Evolutionary conservation across 2,113 vertebrate genomes (phyloP).

Genomic region (Dryoscopus gambensis): DNA sequence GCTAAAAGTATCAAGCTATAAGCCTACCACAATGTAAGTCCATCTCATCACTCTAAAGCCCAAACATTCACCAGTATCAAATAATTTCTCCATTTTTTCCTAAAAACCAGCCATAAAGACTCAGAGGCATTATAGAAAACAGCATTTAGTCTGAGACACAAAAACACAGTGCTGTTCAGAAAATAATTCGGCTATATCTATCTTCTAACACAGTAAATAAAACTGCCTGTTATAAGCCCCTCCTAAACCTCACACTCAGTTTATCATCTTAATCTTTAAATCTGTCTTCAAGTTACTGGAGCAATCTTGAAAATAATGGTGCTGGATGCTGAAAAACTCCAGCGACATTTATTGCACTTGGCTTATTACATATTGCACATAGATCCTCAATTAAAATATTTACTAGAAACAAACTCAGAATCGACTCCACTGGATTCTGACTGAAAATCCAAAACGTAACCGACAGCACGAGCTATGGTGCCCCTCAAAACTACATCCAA

Average conservation of each 20-base stretch:
- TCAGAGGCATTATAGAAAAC: not conserved
- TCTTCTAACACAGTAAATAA: not conserved
- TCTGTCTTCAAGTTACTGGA: not conserved
- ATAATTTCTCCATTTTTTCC: not conserved
- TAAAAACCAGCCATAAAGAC: not conserved
- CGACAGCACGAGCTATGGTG: accelerated
- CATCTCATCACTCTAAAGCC: not conserved
- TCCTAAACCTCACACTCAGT: not conserved
- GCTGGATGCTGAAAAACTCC: not conserved
- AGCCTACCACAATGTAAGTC: not conserved
- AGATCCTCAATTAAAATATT: not conserved
- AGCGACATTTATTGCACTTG: not conserved
- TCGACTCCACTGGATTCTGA: not conserved
- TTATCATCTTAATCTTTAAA: not conserved
- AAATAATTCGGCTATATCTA: not conserved
- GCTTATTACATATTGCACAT: not conserved
- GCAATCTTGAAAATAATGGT: not conserved
- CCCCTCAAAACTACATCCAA: not conserved
- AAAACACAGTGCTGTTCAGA: not conserved
- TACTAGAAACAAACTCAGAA: not conserved
- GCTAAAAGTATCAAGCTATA: not conserved
- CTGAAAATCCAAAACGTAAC: not conserved
- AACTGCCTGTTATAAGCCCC: not conserved
- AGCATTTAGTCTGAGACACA: not conserved
- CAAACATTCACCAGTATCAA: not conserved